Base-by-base conservation (phyloP, 2,888 invertebrate genomes). In the Lasioglossum lativentre region DNA sequence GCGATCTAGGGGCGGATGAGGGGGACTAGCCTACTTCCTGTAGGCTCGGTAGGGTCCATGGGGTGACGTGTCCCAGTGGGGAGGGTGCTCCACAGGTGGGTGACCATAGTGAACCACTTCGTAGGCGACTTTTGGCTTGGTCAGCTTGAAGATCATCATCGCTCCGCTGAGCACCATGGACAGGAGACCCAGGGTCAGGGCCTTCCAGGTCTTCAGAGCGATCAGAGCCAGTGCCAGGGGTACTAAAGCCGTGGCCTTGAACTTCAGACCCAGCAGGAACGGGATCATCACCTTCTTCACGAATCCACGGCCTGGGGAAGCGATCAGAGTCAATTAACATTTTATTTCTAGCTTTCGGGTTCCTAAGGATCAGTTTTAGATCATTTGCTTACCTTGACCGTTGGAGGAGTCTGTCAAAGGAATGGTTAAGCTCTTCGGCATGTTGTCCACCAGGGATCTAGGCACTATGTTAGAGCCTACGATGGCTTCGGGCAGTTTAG, bases 191-290 rank as follows among this genome's bases (percentile, higher is more conserved):
- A 98, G 96, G 14, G 98, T 98, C 91, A 98, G 96, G 68, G 98
- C 98, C 95, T 98, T 98, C 98, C 98, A 98, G 27, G 98, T 98
- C 95, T 98, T 98, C 81, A 98, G 96, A 0, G 98, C 98, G 92
- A 98, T 98, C 83, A 98, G 95, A 56, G 98, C 97, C 82, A 98
- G 96, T 23, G 97, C 97, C 86, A 98, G 95, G 0, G 98, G 98
- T 68, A 98, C 97, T 91, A 98, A 95, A 47, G 98, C 97, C 34
- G 98, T 97, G 75, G 98, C 97, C 95, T 98, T 98, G 96, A 98
- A 97, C 95, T 98, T 98, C 88, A 98, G 96, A 87, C 98, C 98
- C 91, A 98, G 96, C 81, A 98, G 96, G 96, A 98, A 98, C 71
- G 98, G 98, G 91, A 98, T 96, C 93, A 98, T 96, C 76, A 98